Conservation (phyloP, 2,797 vertebrate species). For the Anomalospiza imberbis region DNA sequence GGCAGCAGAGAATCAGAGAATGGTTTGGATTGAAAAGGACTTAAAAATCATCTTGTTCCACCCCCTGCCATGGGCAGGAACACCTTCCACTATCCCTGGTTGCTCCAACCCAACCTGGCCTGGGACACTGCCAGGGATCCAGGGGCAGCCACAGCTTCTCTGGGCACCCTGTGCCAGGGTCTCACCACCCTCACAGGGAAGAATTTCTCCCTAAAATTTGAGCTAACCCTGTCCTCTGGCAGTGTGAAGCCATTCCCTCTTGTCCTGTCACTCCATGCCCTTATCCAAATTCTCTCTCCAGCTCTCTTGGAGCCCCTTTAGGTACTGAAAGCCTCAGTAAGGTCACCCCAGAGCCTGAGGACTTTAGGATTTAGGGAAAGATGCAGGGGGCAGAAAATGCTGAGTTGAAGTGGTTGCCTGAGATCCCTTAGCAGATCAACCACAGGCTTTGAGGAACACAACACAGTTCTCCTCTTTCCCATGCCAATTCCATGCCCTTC, state of each 20-base stretch:
- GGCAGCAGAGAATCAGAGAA: neutral
- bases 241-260: neutral
- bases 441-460: neutral
- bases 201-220: neutral
- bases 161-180: neutral
- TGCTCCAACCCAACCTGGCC: neutral
- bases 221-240: neutral
- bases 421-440: neutral
- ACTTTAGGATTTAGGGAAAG: neutral
- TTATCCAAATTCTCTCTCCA: neutral
- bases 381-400: neutral
- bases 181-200: rapidly evolving
- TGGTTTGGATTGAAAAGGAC: neutral
- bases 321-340: neutral
- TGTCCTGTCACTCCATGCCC: neutral
- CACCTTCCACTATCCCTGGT: neutral
- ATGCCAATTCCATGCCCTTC: neutral
- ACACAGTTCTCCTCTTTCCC: neutral
- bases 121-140: rapidly evolving
- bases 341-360: neutral
- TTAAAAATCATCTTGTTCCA: neutral
- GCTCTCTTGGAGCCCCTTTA: neutral
- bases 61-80: neutral
- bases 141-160: neutral
- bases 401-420: neutral